Conservation (phyloP, 2,113 vertebrate species). For the Tricholaema leucomelas region DNA sequence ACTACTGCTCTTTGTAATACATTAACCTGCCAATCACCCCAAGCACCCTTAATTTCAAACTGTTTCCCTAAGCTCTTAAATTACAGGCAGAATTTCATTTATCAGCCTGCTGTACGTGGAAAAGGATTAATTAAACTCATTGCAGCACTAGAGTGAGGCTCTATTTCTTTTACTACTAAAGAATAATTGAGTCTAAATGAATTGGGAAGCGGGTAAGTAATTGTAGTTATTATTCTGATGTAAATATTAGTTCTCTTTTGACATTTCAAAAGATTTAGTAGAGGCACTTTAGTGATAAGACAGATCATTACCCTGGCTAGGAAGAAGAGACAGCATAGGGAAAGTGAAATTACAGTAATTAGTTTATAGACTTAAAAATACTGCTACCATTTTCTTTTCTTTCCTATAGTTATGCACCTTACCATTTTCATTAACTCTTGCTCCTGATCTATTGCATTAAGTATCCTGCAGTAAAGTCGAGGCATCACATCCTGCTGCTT, state of each 20-base stretch:
- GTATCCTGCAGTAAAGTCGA: neutral
- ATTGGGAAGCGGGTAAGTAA: slow-evolving; percentile 68
- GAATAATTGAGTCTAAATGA: slow-evolving; percentile 73
- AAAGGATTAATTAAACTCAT: slow-evolving; percentile 83
- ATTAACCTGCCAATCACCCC: slow-evolving; percentile 79
- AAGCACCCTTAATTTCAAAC: slow-evolving; percentile 70
- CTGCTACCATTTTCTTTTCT: neutral
- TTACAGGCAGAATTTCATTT: slow-evolving; percentile 81
- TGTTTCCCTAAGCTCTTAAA: slow-evolving; percentile 76
- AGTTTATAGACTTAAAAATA: slow-evolving; percentile 65
- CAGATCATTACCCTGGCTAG: slow-evolving; percentile 50
- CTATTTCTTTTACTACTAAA: slow-evolving; percentile 58
- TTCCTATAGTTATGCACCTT: neutral
- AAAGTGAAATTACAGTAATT: slow-evolving; percentile 61
- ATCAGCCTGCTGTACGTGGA: slow-evolving; percentile 75
- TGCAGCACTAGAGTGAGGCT: slow-evolving; percentile 59
- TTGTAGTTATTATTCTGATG: slow-evolving; percentile 83
- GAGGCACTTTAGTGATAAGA: slow-evolving; percentile 40
- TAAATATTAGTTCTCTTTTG: slow-evolving; percentile 77
- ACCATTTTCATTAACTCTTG: slow-evolving; percentile 41
- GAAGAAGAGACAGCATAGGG: slow-evolving; percentile 28
- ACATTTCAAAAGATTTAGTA: slow-evolving; percentile 65
- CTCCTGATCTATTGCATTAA: slow-evolving; percentile 1
- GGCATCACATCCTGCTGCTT: neutral
- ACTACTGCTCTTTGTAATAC: slow-evolving; percentile 73